These are phyloP conservation scores for Ovis aries DNA, from an alignment of 2,113 vertebrate species.

Conservation along the genomic window DNA sequence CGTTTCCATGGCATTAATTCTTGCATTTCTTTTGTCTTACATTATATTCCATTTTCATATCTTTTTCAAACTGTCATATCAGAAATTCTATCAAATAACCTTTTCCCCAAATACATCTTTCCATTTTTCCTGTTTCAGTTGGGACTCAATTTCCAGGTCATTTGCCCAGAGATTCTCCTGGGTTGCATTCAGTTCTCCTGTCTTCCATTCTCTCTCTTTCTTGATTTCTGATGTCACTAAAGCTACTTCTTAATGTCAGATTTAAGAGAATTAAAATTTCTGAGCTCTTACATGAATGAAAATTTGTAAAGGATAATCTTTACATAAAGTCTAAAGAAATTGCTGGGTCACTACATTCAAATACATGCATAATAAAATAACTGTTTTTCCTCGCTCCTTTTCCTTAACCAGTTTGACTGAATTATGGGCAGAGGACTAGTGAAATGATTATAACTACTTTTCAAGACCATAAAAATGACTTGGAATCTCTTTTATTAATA, in stretches of 20 bases:
- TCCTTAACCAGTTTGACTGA: not conserved
- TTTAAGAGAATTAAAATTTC: not conserved
- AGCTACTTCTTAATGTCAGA: not conserved
- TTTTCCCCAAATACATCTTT: not conserved
- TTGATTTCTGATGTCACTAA: not conserved
- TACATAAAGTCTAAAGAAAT: not conserved
- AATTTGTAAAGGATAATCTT: not conserved
- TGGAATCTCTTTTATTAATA: not conserved
- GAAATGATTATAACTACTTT: not conserved
- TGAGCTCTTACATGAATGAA: not conserved
- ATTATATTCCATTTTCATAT: not conserved
- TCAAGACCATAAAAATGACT: not conserved
- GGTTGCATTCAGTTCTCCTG: not conserved
- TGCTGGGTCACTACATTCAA: not conserved
- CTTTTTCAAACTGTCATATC: not conserved
- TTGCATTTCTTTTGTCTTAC: not conserved
- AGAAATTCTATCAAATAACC: not conserved
- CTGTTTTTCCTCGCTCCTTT: not conserved
- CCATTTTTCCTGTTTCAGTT: not conserved
- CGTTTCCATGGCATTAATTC: not conserved
- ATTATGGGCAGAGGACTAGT: not conserved
- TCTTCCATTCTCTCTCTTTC: not conserved
- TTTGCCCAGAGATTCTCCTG: not conserved
- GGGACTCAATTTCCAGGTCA: not conserved
- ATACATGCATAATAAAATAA: not conserved